Evolutionary conservation across 2,888 invertebrate species (phyloP).

Genomic region (Diogma glabrata): DNA sequence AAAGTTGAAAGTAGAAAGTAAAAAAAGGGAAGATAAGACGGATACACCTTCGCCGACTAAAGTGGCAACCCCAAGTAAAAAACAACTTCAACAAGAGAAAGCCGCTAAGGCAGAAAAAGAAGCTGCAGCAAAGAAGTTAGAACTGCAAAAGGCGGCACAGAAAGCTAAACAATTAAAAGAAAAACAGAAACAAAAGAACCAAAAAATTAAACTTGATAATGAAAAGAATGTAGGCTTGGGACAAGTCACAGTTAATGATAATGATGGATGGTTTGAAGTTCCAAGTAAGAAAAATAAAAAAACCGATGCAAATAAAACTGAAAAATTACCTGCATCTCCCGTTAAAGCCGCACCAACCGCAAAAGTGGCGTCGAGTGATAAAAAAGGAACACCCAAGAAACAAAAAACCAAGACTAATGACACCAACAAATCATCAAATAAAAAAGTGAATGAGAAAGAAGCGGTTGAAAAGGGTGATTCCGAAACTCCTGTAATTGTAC

Average conservation of each 20-base stretch:
- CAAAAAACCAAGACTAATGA: background rate
- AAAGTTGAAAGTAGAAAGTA: background rate
- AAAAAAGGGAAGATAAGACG: too few relatives aligned
- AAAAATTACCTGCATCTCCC: too few relatives aligned
- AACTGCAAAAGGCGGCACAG: background rate
- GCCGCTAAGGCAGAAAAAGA: too few relatives aligned
- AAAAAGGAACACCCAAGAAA: background rate
- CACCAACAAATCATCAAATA: background rate
- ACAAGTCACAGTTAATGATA: background rate
- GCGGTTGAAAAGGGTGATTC: background rate
- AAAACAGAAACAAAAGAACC: background rate
- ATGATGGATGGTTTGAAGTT: constrained; percentile 5
- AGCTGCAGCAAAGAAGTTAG: background rate
- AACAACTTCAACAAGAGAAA: too few relatives aligned
- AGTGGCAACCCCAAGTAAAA: background rate
- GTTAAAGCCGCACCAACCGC: background rate
- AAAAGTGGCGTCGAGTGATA: background rate
- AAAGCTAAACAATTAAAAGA: background rate
- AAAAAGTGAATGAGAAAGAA: background rate
- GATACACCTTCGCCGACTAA: too few relatives aligned
- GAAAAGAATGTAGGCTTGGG: background rate
- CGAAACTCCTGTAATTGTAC: background rate
- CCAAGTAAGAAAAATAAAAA: constrained; percentile 1
- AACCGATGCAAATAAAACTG: constrained; percentile 3
- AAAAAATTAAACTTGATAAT: too few relatives aligned